Evolutionary conservation across 2,888 invertebrate species (phyloP).

Genomic region (Catonia carolina): DNA sequence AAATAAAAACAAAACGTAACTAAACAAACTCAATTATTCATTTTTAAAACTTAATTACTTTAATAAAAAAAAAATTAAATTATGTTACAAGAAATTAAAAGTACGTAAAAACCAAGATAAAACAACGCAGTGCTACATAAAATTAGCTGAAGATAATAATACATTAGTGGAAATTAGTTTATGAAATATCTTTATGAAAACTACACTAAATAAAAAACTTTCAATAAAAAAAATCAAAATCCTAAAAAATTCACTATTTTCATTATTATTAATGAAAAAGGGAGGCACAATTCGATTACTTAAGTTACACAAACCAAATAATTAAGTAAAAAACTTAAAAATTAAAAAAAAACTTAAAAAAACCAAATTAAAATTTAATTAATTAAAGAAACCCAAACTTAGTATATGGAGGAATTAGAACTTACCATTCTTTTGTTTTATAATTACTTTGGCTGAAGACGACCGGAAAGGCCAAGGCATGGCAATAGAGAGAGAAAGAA

Average conservation of each 20-base stretch:
- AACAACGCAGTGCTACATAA: too few species aligned
- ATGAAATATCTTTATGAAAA: neutral
- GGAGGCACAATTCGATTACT: conserved; percentile 14
- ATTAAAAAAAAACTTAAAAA: conserved; percentile 25
- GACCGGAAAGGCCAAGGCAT: conserved; percentile 35
- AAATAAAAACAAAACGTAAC: conserved; percentile 4
- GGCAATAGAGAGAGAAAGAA: conserved; percentile 34
- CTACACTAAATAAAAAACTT: neutral
- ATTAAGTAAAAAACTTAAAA: conserved; percentile 21
- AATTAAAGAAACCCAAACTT: conserved; percentile 23
- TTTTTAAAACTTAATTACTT: conserved; percentile 5
- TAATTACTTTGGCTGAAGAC: conserved; percentile 45
- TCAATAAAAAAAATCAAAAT: neutral
- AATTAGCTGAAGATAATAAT: too few species aligned
- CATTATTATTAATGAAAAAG: neutral
- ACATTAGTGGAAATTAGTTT: too few species aligned
- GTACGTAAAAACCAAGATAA: too few species aligned
- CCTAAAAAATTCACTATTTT: conserved; percentile 4
- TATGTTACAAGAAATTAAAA: too few species aligned
- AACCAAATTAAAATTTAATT: conserved; percentile 24
- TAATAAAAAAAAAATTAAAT: neutral
- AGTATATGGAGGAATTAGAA: conserved; percentile 30
- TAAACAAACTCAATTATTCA: conserved; percentile 9
- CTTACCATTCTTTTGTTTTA: conserved; percentile 48
- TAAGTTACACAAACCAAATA: conserved; percentile 19